Evolutionary conservation across 2,797 vertebrate genomes (phyloP), one percentile per base, ranked within the genome.

Genomic region (Varecia variegata): DNA sequence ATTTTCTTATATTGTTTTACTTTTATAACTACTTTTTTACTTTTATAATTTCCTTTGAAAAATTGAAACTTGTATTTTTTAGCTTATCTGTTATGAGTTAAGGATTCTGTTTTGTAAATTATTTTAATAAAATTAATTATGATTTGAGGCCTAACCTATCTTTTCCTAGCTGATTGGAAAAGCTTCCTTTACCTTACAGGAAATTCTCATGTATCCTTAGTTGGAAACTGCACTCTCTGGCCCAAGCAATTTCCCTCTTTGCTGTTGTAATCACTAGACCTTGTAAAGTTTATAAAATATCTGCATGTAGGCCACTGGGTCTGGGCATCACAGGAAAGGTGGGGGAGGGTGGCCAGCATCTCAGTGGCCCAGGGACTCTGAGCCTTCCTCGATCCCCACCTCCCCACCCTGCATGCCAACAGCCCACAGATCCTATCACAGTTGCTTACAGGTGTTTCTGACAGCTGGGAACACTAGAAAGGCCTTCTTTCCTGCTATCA

Each of bases 21-120:
- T 91, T 38, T 74, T n/a, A 68, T 40, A 52, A 92, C 85, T 67
- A 47, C n/a, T 56, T 21, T 70, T 90, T 77, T 54, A 23, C 27
- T 90, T 38, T 68, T 35, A 68, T 40, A 68, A 93, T 90, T 68
- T 65, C 13, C 2, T 67, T 93, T 52, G 23, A 52, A 77, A 88
- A 70, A 35, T 3, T 68, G 17, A 74, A 87, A 27, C 47, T 54
- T 40, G 21, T 30, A 18, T 80, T 94, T 81, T 68, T 82, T 25
- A 67, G 56, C 5, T 40, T 88, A 32, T 80, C 27, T 92, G 21
- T 85, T 83, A 7, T 70, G 32, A 68, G 67, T 43, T 84, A 58
- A 58, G 2, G 18, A 58, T 67, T 94, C 21, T 58, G 3, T 67
- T 68, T 73, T 60, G 7, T 56, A 82, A 85, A 76, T 90, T 89